phyloP scores from a whole-genome alignment of 2,888 invertebrate species.

The Itoplectis maculator region DNA sequence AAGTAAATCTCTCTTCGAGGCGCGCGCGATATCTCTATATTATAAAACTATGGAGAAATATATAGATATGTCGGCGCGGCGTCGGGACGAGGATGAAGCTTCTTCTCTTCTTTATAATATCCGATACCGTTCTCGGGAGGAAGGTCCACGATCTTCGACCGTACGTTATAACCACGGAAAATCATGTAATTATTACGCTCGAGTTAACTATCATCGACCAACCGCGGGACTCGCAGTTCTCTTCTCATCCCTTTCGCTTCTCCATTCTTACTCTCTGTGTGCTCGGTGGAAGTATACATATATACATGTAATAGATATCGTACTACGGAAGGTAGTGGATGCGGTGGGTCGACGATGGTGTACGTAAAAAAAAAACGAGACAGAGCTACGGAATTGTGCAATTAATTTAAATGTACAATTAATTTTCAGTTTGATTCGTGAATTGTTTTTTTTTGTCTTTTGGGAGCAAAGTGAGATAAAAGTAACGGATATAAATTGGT shows the following conservation, averaged over 20 bases:
- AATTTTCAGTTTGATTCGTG: neutral
- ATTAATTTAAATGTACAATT: neutral
- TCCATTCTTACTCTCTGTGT: constrained; percentile 52
- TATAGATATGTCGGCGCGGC: constrained; percentile 10
- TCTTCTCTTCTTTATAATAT: constrained; percentile 72
- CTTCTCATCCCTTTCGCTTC: constrained; percentile 64
- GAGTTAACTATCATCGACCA: constrained; percentile 78
- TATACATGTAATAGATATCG: constrained; percentile 10
- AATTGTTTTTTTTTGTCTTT: neutral
- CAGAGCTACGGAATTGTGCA: neutral
- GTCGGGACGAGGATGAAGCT: constrained; percentile 37
- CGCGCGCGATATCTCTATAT: constrained; percentile 19
- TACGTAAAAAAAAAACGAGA: constrained; percentile 14
- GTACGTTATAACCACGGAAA: constrained; percentile 75
- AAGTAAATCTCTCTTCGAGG: constrained; percentile 47
- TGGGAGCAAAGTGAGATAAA: no score
- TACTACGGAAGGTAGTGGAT: constrained; percentile 17
- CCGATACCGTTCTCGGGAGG: constrained; percentile 75
- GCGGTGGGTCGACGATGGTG: constrained; percentile 53
- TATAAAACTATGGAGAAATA: constrained; percentile 9
- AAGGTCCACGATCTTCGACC: constrained; percentile 74
- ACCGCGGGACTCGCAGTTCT: constrained; percentile 68
- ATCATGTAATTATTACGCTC: constrained; percentile 83
- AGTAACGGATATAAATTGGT: no score
- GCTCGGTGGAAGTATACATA: constrained; percentile 25